phyloP scores from a whole-genome alignment of 1,140 invertebrate species.

The Harlomillsia oculata region DNA sequence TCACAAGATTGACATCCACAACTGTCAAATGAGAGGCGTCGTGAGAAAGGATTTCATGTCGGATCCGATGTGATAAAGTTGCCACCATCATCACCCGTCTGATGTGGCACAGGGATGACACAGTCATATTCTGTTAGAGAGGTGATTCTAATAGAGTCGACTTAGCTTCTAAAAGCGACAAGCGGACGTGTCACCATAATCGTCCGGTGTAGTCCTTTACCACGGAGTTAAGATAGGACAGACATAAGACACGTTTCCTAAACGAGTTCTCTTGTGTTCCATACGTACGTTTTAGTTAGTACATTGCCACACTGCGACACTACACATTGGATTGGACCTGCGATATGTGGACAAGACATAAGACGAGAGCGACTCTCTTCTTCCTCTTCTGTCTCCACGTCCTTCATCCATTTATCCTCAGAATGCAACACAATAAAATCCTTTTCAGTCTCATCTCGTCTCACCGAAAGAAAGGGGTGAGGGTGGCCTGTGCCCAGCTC shows the following conservation, averaged over 20 bases:
- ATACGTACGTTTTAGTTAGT: too few relatives aligned
- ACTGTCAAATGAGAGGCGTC: conserved; percentile 22
- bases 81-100: not conserved
- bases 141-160: too few relatives aligned
- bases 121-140: too few relatives aligned
- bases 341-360: conserved; percentile 4
- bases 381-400: conserved; percentile 11
- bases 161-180: too few relatives aligned
- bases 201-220: too few relatives aligned
- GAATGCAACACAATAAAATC: not conserved
- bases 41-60: conserved; percentile 3
- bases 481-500: conserved; percentile 3
- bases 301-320: not conserved
- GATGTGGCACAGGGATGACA: too few relatives aligned
- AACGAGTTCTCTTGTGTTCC: too few relatives aligned
- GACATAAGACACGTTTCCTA: too few relatives aligned
- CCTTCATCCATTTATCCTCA: conserved; percentile 11
- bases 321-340: not conserved
- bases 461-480: conserved; percentile 3
- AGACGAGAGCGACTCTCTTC: conserved; percentile 12
- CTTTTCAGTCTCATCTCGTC: too few relatives aligned
- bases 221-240: too few relatives aligned
- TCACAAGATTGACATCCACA: conserved; percentile 27
- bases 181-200: too few relatives aligned
- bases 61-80: conserved; percentile 24